phyloP scores from a whole-genome alignment of 2,888 invertebrate species.

The Adela reaumurella region DNA sequence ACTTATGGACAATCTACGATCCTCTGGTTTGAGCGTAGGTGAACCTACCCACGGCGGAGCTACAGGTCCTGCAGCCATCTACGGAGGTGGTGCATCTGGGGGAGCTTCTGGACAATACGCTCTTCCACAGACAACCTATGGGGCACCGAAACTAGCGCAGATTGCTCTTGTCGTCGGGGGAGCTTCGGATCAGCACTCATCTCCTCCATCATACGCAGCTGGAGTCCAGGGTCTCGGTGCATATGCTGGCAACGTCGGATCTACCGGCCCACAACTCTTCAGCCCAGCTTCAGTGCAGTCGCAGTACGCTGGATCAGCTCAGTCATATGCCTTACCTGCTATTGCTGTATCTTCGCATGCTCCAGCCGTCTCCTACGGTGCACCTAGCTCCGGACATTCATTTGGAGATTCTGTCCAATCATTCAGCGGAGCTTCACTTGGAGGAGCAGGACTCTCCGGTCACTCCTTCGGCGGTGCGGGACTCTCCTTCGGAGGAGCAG shows the following conservation, averaged over 20 bases:
- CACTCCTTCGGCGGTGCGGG: conserved; percentile 8
- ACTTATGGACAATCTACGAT: background rate
- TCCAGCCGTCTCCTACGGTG: conserved; percentile 18
- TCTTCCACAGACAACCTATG: conserved; percentile 28
- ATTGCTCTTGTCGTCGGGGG: conserved; percentile 25
- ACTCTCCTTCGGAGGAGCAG: conserved; percentile 5
- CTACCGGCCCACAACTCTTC: conserved; percentile 43
- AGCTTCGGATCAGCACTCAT: conserved; percentile 24
- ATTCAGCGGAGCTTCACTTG: conserved; percentile 18
- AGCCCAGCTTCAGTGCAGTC: conserved; percentile 18
- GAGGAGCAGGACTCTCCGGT: conserved; percentile 15
- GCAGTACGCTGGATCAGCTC: conserved; percentile 13
- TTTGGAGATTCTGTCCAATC: conserved; percentile 17
- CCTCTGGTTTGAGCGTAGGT: background rate
- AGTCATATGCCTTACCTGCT: conserved; percentile 21
- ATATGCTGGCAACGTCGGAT: conserved; percentile 19
- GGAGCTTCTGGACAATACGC: conserved; percentile 26
- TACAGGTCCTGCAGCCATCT: conserved; percentile 26
- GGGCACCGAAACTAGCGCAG: conserved; percentile 19
- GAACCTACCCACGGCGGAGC: background rate
- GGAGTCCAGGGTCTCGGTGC: conserved; percentile 44
- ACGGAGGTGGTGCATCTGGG: conserved; percentile 12
- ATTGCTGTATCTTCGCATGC: background rate
- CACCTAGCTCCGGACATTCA: conserved; percentile 23
- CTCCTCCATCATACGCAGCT: conserved; percentile 33